Base-by-base conservation (phyloP, 35 echinoderm and acorn worm genomes). In the Diadema setosum region DNA sequence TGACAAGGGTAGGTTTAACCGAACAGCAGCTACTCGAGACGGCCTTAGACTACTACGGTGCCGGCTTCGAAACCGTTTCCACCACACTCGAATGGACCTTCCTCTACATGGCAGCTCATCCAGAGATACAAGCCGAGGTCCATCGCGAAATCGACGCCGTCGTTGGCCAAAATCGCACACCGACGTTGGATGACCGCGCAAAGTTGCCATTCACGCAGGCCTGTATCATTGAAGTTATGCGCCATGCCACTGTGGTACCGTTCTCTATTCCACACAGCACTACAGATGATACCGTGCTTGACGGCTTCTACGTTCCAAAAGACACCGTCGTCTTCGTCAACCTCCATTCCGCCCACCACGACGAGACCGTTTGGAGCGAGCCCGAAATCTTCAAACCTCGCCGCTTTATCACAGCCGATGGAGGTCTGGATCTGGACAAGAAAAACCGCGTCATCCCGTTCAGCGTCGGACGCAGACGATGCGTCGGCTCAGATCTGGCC, bases 261-360 rank as follows among this genome's bases (percentile, higher is more conserved):
- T 73, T 90, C 17, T 39, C 83, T 12, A 82, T 93, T 16, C 95
- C 95, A 3, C 95, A 97, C 67, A 67, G 55, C 23, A 93, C 95
- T 0, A 91, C 87, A 0, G 42, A 59, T 5, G 91, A 93, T 45
- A 97, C 95, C 7, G 50, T 61, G 24, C 86, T 97, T 2, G 61
- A 81, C 5, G 94, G 84, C 0, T 97, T 87, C 45, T 96, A 87
- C 76, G 89, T 93, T 56, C 91, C 91, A 17, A 93, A 94, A 24
- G 91, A 91, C 46, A 94, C 88, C 0, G 80, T 93, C 5, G 87
- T 97, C 6, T 87, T 93, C 41, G 75, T 88, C 25, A 97, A 94
- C 42, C 55, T 97, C 9, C 87, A 93, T 48, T 97, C 95, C 2
- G 83, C 89, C 15, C 60, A 90, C 42, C 65, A 88, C 32, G 95